Percentiles rank a stretch among this genome's conserved stretches.
Evolutionary conservation across 2,113 vertebrate species (phyloP).

Genomic region (Perca flavescens): DNA sequence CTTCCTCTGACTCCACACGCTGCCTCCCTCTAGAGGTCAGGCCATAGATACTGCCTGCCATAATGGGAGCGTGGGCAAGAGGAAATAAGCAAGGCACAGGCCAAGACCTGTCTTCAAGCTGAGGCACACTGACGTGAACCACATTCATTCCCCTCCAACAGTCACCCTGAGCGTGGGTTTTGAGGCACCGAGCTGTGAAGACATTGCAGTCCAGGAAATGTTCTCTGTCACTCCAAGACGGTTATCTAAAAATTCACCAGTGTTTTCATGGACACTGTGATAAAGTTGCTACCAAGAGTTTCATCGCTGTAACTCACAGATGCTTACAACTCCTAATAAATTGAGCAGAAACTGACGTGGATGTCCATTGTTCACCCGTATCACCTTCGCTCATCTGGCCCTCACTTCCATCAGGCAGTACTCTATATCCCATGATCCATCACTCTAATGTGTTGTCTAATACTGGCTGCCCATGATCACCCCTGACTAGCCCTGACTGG

Average conservation of each 20-base stretch:
- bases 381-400: conserved; percentile 57
- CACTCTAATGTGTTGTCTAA: conserved; percentile 68
- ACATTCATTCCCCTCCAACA: conserved; percentile 30
- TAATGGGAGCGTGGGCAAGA: conserved; percentile 55
- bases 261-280: conserved; percentile 1
- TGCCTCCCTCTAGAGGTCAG: conserved; percentile 72
- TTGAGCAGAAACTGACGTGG: conserved; percentile 39
- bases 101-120: conserved; percentile 56
- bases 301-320: conserved; percentile 32
- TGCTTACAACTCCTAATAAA: conserved; percentile 59
- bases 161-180: conserved; percentile 38
- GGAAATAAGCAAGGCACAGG: conserved; percentile 47
- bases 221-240: neutral
- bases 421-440: conserved; percentile 71
- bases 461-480: conserved; percentile 59
- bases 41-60: conserved; percentile 3
- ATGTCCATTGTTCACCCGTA: conserved; percentile 48
- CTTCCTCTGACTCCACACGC: conserved; percentile 34
- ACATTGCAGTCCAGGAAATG: conserved; percentile 5
- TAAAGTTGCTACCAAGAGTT: conserved; percentile 25
- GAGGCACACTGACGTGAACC: conserved; percentile 12
- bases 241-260: conserved; percentile 9
- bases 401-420: conserved; percentile 51
- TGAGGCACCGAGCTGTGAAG: conserved; percentile 14
- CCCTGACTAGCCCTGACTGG: conserved; percentile 66